Base-by-base conservation (phyloP, 2,113 vertebrate species). In the Trematocara zebra region DNA sequence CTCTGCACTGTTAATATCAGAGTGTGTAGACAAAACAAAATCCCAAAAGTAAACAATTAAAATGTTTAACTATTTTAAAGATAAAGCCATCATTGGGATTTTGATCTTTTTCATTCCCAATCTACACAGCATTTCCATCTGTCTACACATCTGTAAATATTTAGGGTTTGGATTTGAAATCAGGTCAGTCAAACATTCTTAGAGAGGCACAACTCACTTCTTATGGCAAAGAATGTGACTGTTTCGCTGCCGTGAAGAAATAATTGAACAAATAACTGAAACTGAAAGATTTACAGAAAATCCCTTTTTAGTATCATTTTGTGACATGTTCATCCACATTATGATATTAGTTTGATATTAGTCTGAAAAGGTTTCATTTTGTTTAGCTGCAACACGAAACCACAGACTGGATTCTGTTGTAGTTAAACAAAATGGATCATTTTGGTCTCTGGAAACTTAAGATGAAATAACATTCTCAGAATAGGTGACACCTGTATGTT, bases 131-230 rank as follows among this genome's bases (percentile, higher is more conserved):
- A 74, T 79, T 79, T 87, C n/a, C 52, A 33, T 80, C 20, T 49
- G 35, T 78, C 52, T 33, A 40, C 31, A 51, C 92, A 92, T 92
- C 93, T 94, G 93, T 94, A 96, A 97, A 97, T 96, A 96, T 96
- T 96, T 97, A 94, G 91, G 93, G 89, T 95, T 94, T 90, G 72
- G 83, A 89, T 94, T 94, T 91, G 88, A 86, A 92, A 96, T 92
- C 93, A 93, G 89, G 93, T 87, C 95, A 95, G 91, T 82, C 86
- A 74, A 84, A 88, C 90, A 67, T 90, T 83, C 64, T 69, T 81
- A 85, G 89, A 85, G 85, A 94, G 86, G 87, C 85, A 80, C 85
- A 61, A 67, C 83, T 80, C 78, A 88, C 88, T 94, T 86, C 85
- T 57, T 83, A 81, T 44, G 82, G 93, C 88, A 93, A 83, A 89